phyloP scores from a whole-genome alignment of 2,797 vertebrate species.

The Darevskia nairensis region DNA sequence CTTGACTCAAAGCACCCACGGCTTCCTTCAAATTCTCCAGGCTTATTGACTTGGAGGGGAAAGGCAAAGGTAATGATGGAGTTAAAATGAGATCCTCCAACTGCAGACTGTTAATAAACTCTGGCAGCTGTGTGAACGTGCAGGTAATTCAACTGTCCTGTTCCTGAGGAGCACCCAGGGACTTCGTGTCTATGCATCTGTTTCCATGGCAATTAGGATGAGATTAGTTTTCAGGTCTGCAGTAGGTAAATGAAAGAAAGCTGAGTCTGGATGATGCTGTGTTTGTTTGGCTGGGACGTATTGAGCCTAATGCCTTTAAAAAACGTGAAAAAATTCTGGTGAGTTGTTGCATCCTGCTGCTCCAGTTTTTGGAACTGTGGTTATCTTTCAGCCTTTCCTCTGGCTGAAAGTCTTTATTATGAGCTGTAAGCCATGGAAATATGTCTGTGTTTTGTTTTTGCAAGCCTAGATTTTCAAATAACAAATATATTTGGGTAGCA shows the following conservation, averaged over 20 bases:
- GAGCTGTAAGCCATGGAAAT: not conserved
- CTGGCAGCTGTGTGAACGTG: slow-evolving; percentile 58
- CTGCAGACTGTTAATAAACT: slow-evolving; percentile 36
- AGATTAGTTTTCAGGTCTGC: slow-evolving; percentile 77
- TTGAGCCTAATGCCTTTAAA: slow-evolving; percentile 12
- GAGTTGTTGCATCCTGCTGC: slow-evolving; percentile 39
- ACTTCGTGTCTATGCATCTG: slow-evolving; percentile 85
- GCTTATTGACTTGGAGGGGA: not conserved
- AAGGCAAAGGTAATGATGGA: slow-evolving; percentile 28
- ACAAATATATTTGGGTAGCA: too few species aligned
- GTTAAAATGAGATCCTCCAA: slow-evolving; percentile 57
- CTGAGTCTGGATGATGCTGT: slow-evolving; percentile 35
- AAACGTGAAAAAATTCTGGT: slow-evolving; percentile 24
- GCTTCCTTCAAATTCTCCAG: not conserved
- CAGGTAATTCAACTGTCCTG: slow-evolving; percentile 75
- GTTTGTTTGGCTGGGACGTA: slow-evolving; percentile 53
- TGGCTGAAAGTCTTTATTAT: not conserved
- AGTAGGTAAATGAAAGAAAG: slow-evolving; percentile 65
- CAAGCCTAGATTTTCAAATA: not conserved
- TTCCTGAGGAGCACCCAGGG: slow-evolving; percentile 72
- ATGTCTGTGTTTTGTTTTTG: not conserved
- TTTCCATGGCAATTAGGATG: slow-evolving; percentile 89
- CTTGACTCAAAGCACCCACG: rapidly evolving
- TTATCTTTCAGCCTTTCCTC: not conserved
- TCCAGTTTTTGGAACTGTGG: slow-evolving; percentile 15